Conservation (phyloP, 2,888 invertebrate genomes). For the Gymnocheta viridis region DNA sequence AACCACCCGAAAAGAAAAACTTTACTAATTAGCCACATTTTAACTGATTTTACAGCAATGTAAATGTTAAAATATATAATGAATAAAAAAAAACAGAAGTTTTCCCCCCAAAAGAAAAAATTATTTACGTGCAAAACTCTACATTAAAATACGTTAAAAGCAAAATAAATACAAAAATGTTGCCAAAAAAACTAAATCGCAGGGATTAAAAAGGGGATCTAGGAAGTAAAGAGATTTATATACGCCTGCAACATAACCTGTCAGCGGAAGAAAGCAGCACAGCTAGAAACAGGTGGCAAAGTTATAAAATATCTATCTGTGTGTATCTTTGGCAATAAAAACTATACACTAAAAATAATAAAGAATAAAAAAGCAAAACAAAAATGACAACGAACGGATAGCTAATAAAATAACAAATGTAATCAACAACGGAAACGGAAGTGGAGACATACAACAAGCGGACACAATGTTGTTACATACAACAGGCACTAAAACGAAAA, state of each 20-base stretch:
- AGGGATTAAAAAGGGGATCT: not conserved
- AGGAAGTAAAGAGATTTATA: not conserved
- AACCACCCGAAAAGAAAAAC: slow-evolving; percentile 74
- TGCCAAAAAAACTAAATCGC: slow-evolving; percentile 36
- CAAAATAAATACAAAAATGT: slow-evolving; percentile 29
- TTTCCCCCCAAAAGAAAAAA: not conserved
- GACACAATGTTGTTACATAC: slow-evolving; percentile 60
- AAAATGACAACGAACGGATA: slow-evolving; percentile 68
- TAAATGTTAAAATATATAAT: slow-evolving; percentile 56
- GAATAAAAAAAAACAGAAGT: slow-evolving; percentile 21
- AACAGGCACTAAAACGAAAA: slow-evolving; percentile 49
- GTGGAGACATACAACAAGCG: slow-evolving; percentile 68
- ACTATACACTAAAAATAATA: slow-evolving; percentile 54
- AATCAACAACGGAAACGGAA: slow-evolving; percentile 70
- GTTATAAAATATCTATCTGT: slow-evolving; percentile 61
- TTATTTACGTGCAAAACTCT: slow-evolving; percentile 2
- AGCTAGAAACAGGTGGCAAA: slow-evolving; percentile 59
- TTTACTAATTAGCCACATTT: slow-evolving; percentile 79
- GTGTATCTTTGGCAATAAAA: slow-evolving; percentile 62
- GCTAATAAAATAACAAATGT: slow-evolving; percentile 70
- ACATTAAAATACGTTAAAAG: slow-evolving; percentile 42
- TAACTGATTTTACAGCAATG: slow-evolving; percentile 77
- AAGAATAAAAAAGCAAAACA: slow-evolving; percentile 46
- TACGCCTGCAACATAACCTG: slow-evolving; percentile 46
- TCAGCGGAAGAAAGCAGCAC: slow-evolving; percentile 30